Base-by-base conservation (phyloP, 2,113 vertebrate genomes). In the Prietella phreatophila region DNA sequence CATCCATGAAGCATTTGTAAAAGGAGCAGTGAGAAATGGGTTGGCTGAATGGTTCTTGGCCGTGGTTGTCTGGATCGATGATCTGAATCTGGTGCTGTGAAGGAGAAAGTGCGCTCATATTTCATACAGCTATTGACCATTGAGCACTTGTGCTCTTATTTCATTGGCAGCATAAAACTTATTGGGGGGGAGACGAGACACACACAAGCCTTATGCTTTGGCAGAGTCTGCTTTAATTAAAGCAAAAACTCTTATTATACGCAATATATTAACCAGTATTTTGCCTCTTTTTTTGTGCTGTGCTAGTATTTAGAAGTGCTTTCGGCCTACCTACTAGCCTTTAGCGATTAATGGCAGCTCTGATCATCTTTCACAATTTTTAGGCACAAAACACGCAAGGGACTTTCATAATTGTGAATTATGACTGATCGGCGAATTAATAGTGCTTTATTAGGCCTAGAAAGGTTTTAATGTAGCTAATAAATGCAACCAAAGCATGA, bases 201-300 rank as follows among this genome's bases (percentile, higher is more conserved):
- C 36, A 20, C 1, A 53, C 79, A 60, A 82, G 4, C 11, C 15
- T 79, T 63, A 67, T 13, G 20, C 22, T 67, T 71, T 82, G 65
- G 80, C 67, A 76, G 27, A 36, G 20, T 8, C 33, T 55, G 10
- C 11, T 60, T 69, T 36, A 86, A 86, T 86, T 80, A 80, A 86
- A 80, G 39, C 55, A 36, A 33, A 79, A 73, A 60, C 20, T 73
- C 17, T 25, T 53, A 69, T 25, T n/a, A 27, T 47, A 65, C 69
- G 76, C 63, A 69, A 30, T 17, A 67, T 58, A 80, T 2, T 3
- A 55, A 65, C 39, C 73, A 80, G 20, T 4, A 63, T 25, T 61
- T 25, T 61, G 22, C 5, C 47, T 56, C 22, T 55, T 30, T 25
- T 79, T 25, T 9, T 47, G 17, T 60, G 8, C 8, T 13, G 15